These are phyloP conservation scores for Anthonomus grandis DNA, from an alignment of 1,140 invertebrate species.

Conservation along the genomic window DNA sequence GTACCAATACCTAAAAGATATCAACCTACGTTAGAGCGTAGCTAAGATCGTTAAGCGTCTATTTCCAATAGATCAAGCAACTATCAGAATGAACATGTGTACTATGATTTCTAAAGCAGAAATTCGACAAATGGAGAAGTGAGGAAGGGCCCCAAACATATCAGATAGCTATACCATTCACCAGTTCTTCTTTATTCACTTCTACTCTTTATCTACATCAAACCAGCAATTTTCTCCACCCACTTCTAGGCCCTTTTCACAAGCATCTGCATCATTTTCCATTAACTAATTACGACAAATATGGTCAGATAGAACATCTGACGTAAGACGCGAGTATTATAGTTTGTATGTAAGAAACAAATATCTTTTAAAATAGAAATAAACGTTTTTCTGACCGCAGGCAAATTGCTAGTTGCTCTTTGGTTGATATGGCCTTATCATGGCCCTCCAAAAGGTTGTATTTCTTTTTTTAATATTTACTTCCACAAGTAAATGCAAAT, in stretches of 20 bases:
- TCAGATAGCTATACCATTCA: no score
- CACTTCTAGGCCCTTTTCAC: background rate
- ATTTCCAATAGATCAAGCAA: no score
- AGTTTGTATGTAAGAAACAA: background rate
- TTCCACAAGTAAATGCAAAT: background rate
- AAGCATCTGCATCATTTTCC: no score
- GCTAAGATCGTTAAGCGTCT: background rate
- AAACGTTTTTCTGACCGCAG: background rate
- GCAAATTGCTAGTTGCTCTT: background rate
- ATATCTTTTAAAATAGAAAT: background rate
- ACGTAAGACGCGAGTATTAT: no score
- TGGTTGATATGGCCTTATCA: background rate
- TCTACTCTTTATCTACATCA: background rate
- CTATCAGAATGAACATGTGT: no score
- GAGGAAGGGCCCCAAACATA: no score
- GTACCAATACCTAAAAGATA: no score
- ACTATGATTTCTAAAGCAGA: no score
- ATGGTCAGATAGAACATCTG: no score
- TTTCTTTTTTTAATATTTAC: background rate
- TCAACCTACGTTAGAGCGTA: background rate
- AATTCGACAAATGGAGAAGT: no score
- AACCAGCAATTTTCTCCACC: background rate
- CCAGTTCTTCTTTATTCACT: background rate
- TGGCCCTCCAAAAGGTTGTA: background rate
- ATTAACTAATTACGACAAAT: no score